phyloP scores from a whole-genome alignment of 2,888 invertebrate species.

The Tetheella fluctuosa region DNA sequence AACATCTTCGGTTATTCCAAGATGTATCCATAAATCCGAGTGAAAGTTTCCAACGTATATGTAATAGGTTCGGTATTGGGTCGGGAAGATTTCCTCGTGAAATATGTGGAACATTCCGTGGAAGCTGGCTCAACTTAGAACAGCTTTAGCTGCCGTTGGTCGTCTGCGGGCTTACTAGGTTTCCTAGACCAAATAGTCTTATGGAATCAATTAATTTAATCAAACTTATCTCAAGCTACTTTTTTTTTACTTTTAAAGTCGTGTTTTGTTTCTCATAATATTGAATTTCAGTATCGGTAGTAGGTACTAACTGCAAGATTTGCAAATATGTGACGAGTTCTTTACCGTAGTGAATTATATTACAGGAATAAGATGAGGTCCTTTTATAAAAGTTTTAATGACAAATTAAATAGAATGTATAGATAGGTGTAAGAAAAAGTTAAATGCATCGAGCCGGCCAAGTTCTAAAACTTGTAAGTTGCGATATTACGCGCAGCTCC shows the following conservation, averaged over 20 bases:
- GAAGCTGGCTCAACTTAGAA: slow-evolving; percentile 10
- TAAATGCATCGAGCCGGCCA: slow-evolving; percentile 36
- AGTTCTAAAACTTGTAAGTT: slow-evolving; percentile 39
- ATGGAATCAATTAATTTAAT: slow-evolving; percentile 2
- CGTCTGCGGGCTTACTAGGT: not conserved
- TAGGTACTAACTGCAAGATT: no score
- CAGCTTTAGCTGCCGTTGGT: slow-evolving; percentile 1
- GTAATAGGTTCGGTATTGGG: slow-evolving; percentile 34
- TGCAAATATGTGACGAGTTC: no score
- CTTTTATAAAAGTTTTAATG: not conserved
- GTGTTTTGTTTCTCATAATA: not conserved
- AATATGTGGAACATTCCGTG: slow-evolving; percentile 31
- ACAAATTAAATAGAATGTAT: not conserved
- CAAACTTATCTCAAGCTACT: not conserved
- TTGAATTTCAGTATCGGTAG: not conserved
- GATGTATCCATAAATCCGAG: not conserved
- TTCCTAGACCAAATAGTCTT: not conserved
- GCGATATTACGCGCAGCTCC: slow-evolving; percentile 25
- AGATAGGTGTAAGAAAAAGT: slow-evolving; percentile 16
- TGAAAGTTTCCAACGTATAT: slow-evolving; percentile 30
- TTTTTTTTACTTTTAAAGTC: not conserved
- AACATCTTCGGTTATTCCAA: not conserved
- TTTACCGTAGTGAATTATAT: no score
- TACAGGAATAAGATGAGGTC: not conserved
- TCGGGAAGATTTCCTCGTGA: slow-evolving; percentile 37